Percentiles rank a stretch among this genome's conserved stretches.
Conservation (phyloP, 2,797 vertebrate genomes). For the Malurus leucopterus region DNA sequence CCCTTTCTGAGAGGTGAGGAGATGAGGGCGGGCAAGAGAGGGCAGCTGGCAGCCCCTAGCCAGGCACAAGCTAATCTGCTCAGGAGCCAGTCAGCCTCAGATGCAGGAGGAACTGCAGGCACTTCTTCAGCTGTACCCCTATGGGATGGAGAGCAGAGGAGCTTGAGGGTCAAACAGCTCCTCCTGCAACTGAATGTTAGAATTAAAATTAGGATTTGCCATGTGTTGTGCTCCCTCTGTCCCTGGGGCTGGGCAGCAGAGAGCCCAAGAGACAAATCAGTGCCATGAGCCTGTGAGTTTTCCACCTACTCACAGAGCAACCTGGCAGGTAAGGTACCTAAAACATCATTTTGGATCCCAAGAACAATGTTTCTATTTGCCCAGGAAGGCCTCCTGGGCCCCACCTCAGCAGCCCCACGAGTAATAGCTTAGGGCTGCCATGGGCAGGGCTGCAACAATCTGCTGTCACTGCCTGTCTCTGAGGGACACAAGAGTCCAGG, state of each 20-base stretch:
- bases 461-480: not conserved
- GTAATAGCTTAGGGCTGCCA: not conserved
- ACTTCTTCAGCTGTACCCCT: not conserved
- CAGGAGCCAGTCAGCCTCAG: not conserved
- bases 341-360: not conserved
- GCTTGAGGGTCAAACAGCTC: not conserved
- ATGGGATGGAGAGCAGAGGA: not conserved
- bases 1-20: not conserved
- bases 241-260: not conserved
- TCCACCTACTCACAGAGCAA: not conserved
- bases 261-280: not conserved
- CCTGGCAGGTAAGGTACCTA: not conserved
- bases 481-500: not conserved
- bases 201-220: not conserved
- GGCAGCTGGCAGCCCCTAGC: not conserved
- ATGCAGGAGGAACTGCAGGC: not conserved
- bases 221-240: rapidly evolving
- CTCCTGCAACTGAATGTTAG: not conserved
- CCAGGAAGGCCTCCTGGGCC: not conserved
- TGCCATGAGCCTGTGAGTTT: not conserved
- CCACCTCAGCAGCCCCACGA: rapidly evolving
- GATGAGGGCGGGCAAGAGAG: rapidly evolving
- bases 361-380: not conserved
- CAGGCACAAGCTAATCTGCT: not conserved
- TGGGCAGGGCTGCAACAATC: rapidly evolving